A percentile compares a stretch with the other conserved stretches of the same genome.
These are phyloP conservation scores for Hyles lineata DNA, from an alignment of 2,888 invertebrate genomes.

Conservation along the genomic window DNA sequence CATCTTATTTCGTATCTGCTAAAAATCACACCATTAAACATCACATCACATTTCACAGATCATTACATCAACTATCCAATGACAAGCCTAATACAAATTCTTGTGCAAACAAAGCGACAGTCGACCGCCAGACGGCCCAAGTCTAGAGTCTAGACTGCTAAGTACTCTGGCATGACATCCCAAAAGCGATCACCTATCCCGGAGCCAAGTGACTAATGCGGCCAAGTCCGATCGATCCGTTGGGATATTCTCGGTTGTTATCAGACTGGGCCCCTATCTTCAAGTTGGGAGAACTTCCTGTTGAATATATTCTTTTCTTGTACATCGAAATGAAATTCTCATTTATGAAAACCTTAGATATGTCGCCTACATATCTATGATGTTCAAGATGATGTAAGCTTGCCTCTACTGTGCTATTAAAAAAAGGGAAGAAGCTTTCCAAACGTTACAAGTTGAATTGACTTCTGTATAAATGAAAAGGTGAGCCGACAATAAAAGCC, in stretches of 20 bases:
- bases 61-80: background rate
- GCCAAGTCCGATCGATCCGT: conserved; percentile 32
- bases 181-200: conserved; percentile 30
- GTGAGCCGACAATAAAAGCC: too few relatives aligned
- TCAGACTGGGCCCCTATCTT: background rate
- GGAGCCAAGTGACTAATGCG: conserved; percentile 42
- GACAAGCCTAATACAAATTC: background rate
- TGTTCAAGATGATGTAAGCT: too few relatives aligned
- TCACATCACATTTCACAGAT: too few relatives aligned
- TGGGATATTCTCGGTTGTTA: background rate
- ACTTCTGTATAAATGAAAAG: too few relatives aligned
- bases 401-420: too few relatives aligned
- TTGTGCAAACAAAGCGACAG: background rate
- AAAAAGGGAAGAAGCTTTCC: too few relatives aligned
- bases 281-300: background rate
- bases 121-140: conserved; percentile 27
- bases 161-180: conserved; percentile 31
- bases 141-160: conserved; percentile 41
- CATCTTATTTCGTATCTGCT: too few relatives aligned
- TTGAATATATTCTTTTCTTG: background rate
- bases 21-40: too few relatives aligned
- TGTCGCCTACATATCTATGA: too few relatives aligned
- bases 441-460: too few relatives aligned
- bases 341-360: too few relatives aligned
- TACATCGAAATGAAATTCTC: too few relatives aligned